Conservation (phyloP, 1,140 invertebrate genomes). For the Parapsyche elsis region DNA sequence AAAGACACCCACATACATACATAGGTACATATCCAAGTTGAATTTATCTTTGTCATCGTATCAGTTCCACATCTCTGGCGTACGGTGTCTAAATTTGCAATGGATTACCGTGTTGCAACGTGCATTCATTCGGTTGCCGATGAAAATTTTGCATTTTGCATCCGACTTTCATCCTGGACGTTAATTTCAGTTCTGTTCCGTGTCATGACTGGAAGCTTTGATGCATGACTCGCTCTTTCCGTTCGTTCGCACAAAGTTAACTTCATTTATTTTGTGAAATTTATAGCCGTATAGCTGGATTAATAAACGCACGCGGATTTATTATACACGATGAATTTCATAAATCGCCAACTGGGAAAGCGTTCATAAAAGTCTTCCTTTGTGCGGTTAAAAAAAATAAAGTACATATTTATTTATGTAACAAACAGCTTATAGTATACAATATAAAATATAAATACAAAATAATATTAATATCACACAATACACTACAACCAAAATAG, state of each 20-base stretch:
- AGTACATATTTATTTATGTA: too few species aligned
- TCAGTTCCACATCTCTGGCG: too few species aligned
- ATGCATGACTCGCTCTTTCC: slow-evolving; percentile 25
- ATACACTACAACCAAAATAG: too few species aligned
- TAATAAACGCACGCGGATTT: slow-evolving; percentile 12
- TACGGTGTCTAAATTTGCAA: too few species aligned
- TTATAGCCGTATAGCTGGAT: not conserved
- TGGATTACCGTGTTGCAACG: not conserved
- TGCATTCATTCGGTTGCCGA: not conserved
- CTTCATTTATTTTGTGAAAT: slow-evolving; percentile 16
- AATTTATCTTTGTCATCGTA: too few species aligned
- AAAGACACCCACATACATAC: too few species aligned
- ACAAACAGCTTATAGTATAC: too few species aligned
- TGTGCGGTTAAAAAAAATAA: too few species aligned
- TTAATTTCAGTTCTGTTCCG: slow-evolving; percentile 26
- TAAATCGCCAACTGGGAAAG: not conserved
- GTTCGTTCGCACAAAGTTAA: slow-evolving; percentile 13
- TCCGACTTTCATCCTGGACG: not conserved
- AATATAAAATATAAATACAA: too few species aligned
- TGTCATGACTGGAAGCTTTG: slow-evolving; percentile 11
- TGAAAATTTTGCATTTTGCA: too few species aligned
- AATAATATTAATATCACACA: too few species aligned
- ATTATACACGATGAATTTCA: not conserved
- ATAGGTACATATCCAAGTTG: not conserved
- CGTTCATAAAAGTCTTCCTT: too few species aligned